These are phyloP conservation scores for Crossaster papposus DNA, from an alignment of 53 echinoderm and acorn worm genomes.

Conservation along the genomic window DNA sequence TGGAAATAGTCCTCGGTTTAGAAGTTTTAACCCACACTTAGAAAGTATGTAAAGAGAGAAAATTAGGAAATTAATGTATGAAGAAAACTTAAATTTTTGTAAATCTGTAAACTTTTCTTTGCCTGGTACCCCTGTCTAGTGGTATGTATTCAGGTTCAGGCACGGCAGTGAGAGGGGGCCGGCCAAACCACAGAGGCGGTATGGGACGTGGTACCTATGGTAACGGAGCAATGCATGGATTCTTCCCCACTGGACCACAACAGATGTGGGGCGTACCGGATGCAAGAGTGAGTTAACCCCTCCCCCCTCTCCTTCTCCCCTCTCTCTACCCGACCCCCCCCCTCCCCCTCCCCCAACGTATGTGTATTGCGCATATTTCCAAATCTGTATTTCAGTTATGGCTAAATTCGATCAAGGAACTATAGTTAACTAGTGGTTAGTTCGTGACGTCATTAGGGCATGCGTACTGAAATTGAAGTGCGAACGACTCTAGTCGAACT, in stretches of 20 bases:
- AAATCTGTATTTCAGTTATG: too few species aligned
- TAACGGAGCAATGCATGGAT: slow-evolving; percentile 48
- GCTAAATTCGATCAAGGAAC: too few species aligned
- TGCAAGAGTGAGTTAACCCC: slow-evolving; percentile 15
- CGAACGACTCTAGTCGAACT: too few species aligned
- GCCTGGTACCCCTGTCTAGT: slow-evolving; percentile 6
- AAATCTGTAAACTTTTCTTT: neutral
- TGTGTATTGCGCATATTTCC: too few species aligned
- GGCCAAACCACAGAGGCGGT: slow-evolving; percentile 54
- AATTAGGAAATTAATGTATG: too few species aligned
- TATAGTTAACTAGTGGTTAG: too few species aligned
- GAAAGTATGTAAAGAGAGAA: neutral
- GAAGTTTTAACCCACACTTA: neutral
- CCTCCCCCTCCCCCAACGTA: too few species aligned
- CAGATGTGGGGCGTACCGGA: slow-evolving; percentile 56
- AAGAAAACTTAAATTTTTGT: neutral
- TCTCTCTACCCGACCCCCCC: too few species aligned
- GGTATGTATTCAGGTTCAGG: slow-evolving; percentile 66
- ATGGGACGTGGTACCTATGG: slow-evolving; percentile 60
- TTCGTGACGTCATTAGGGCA: too few species aligned
- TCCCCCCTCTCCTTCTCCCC: neutral
- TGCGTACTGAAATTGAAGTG: too few species aligned
- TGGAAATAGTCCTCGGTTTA: too few species aligned
- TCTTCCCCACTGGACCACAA: slow-evolving; percentile 47
- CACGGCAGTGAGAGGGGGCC: slow-evolving; percentile 54